Evolutionary conservation across 2,113 vertebrate species (phyloP).

Genomic region (Progne subis): DNA sequence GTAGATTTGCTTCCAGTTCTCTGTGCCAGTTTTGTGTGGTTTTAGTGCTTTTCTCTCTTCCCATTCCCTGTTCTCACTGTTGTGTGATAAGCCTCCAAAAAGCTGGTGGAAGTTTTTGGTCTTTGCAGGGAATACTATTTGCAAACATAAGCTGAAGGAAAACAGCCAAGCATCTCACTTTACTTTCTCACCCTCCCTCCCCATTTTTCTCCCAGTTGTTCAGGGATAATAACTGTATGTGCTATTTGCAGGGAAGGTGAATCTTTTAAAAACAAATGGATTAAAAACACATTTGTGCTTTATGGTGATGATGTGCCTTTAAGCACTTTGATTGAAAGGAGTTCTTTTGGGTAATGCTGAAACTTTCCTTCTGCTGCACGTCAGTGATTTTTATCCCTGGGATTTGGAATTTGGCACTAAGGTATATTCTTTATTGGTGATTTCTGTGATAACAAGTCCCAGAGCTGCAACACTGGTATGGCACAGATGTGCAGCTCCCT

Average conservation of each 20-base stretch:
- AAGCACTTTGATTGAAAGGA: conserved; percentile 56
- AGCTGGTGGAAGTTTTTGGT: neutral
- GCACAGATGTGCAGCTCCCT: conserved; percentile 68
- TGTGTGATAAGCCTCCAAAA: neutral
- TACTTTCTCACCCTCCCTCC: neutral
- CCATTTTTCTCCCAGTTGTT: neutral
- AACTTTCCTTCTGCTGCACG: conserved; percentile 67
- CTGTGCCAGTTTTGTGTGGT: neutral
- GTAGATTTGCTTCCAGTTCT: neutral
- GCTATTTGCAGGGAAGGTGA: neutral
- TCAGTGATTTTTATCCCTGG: conserved; percentile 67
- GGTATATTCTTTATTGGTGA: conserved; percentile 72
- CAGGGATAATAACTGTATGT: neutral
- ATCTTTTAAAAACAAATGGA: neutral
- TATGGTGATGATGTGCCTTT: conserved; percentile 19
- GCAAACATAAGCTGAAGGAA: neutral
- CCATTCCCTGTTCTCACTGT: neutral
- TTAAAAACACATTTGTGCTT: neutral
- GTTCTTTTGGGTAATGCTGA: conserved; percentile 70
- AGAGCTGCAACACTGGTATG: conserved; percentile 56
- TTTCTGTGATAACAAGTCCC: conserved; percentile 78
- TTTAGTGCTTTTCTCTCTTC: neutral
- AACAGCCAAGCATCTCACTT: neutral
- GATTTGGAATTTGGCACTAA: conserved; percentile 74
- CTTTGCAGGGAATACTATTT: neutral